A percentile compares a stretch with the other conserved stretches of the same genome.
Conservation (phyloP, 2,113 vertebrate genomes). For the Todiramphus saurophagus region DNA sequence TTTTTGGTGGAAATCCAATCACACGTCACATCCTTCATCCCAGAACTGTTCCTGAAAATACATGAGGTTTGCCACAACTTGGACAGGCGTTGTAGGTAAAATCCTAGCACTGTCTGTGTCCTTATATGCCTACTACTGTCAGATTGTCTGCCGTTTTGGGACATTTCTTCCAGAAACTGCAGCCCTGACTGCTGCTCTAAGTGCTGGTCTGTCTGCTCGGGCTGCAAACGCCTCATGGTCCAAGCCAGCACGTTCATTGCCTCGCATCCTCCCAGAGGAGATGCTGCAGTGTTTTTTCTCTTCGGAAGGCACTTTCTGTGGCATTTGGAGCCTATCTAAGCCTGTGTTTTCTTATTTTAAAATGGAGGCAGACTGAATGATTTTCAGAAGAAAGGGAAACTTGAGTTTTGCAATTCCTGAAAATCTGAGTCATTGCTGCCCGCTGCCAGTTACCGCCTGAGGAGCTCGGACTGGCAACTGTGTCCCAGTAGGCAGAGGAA, state of each 20-base stretch:
- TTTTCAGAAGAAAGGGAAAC: background rate
- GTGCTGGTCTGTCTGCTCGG: background rate
- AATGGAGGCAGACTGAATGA: background rate
- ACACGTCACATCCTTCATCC: background rate
- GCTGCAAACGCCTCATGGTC: background rate
- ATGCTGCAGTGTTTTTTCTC: background rate
- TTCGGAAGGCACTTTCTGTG: background rate
- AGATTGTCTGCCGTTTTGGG: background rate
- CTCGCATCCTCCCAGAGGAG: fast-evolving
- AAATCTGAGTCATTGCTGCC: conserved; percentile 35
- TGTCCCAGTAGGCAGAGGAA: conserved; percentile 38
- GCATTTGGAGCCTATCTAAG: background rate
- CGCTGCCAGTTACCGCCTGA: background rate
- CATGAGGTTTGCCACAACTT: fast-evolving
- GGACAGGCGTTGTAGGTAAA: background rate
- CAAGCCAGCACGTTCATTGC: background rate
- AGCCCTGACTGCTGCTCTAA: background rate
- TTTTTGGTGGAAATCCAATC: background rate
- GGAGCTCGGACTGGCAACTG: conserved; percentile 38
- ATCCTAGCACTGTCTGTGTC: background rate
- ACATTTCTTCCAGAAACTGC: background rate
- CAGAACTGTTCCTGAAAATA: background rate
- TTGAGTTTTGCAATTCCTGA: background rate
- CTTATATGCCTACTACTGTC: background rate
- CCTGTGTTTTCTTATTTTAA: background rate